Evolutionary conservation across 2,797 vertebrate genomes (phyloP).

Genomic region (Lagocephalus sceleratus): DNA sequence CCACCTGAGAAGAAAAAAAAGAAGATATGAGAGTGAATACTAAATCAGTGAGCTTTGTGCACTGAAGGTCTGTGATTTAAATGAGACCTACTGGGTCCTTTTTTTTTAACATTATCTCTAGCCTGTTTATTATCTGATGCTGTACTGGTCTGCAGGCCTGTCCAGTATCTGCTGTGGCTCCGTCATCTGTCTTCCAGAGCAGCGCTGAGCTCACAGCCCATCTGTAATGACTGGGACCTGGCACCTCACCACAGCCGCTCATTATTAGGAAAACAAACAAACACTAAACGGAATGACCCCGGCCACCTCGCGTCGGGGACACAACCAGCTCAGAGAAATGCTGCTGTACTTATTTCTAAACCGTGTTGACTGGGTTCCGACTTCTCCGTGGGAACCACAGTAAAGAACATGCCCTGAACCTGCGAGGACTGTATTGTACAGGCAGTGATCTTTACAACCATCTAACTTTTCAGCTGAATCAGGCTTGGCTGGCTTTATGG

Average conservation of each 20-base stretch:
- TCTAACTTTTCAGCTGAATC: neutral
- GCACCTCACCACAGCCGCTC: constrained; percentile 55
- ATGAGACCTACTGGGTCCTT: constrained; percentile 3
- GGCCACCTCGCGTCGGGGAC: constrained; percentile 40
- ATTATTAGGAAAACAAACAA: constrained; percentile 29
- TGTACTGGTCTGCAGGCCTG: constrained; percentile 24
- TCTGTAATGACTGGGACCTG: constrained; percentile 56
- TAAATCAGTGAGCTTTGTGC: neutral
- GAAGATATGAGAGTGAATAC: constrained; percentile 15
- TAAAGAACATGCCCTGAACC: constrained; percentile 7
- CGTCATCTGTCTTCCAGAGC: constrained; percentile 58
- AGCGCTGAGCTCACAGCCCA: constrained; percentile 47
- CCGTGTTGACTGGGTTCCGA: constrained; percentile 1
- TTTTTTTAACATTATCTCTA: neutral
- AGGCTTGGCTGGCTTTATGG: neutral
- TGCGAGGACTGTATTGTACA: constrained; percentile 1
- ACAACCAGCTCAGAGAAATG: constrained; percentile 13
- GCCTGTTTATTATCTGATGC: constrained; percentile 4
- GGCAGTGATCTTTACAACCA: neutral
- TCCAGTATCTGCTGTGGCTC: constrained; percentile 37
- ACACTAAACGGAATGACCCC: constrained; percentile 33
- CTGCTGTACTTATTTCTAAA: constrained; percentile 12
- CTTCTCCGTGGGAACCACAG: constrained; percentile 6
- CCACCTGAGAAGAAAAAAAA: constrained; percentile 59
- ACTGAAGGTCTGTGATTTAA: constrained; percentile 1